phyloP scores from a whole-genome alignment of 1,140 invertebrate genomes.

The Drosophila nigrodunni region DNA sequence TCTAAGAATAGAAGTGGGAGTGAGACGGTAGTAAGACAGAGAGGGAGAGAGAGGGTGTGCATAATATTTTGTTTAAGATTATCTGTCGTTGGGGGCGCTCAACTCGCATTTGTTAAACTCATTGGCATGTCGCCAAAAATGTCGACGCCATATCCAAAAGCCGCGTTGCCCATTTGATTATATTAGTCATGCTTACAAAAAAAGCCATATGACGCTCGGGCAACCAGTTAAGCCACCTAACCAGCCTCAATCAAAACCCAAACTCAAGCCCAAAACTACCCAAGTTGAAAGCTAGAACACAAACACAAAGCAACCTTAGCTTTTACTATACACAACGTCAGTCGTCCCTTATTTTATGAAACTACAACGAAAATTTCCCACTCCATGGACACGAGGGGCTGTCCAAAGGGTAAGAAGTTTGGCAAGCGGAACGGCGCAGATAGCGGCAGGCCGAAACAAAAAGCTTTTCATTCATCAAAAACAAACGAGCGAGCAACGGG shows the following conservation, averaged over 20 bases:
- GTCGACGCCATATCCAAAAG: slow-evolving; percentile 63
- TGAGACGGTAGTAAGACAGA: no score
- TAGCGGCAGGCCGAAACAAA: slow-evolving; percentile 66
- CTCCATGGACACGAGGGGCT: background rate
- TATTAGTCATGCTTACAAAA: slow-evolving; percentile 79
- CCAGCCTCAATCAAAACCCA: background rate
- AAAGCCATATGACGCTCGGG: slow-evolving; percentile 75
- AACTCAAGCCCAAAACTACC: background rate
- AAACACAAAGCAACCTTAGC: slow-evolving; percentile 3
- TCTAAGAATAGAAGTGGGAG: background rate
- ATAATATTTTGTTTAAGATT: slow-evolving; percentile 47
- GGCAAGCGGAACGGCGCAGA: slow-evolving; percentile 16
- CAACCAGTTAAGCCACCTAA: slow-evolving; percentile 27
- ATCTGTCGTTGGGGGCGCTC: slow-evolving; percentile 47
- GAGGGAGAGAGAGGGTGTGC: background rate
- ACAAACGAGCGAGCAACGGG: slow-evolving; percentile 49
- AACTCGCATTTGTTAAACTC: slow-evolving; percentile 68
- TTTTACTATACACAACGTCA: slow-evolving; percentile 36
- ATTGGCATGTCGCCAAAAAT: slow-evolving; percentile 76
- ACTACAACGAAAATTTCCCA: slow-evolving; percentile 38
- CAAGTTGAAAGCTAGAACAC: slow-evolving; percentile 27
- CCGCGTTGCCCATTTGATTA: slow-evolving; percentile 70
- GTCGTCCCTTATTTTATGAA: slow-evolving; percentile 29
- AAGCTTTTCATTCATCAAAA: slow-evolving; percentile 82
- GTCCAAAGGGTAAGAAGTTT: background rate